phyloP scores from a whole-genome alignment of 2,113 vertebrate species.

The Cromileptes altivelis region DNA sequence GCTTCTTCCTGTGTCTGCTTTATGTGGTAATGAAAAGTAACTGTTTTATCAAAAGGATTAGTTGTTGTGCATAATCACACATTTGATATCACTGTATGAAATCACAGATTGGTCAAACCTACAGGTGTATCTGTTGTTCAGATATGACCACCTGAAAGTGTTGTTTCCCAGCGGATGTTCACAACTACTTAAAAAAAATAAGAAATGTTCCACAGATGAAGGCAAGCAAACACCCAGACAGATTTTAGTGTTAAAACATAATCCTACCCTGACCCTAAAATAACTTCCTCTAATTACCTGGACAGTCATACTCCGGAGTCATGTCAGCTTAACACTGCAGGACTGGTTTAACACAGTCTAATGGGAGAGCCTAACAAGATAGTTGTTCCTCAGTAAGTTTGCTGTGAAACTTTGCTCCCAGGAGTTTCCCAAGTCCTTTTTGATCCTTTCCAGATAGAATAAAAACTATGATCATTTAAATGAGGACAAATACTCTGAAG shows the following conservation, averaged over 20 bases:
- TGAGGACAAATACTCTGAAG: constrained; percentile 20
- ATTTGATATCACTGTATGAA: not conserved
- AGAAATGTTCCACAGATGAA: not conserved
- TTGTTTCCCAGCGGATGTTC: not conserved
- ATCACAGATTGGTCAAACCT: not conserved
- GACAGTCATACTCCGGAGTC: not conserved
- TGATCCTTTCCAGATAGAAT: constrained; percentile 3
- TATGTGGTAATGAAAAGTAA: too few species aligned
- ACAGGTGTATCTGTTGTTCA: not conserved
- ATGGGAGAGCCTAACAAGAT: not conserved
- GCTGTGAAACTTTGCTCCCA: constrained; percentile 9
- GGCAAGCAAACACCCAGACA: not conserved
- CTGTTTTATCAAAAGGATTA: not conserved
- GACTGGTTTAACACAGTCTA: not conserved
- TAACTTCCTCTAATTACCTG: not conserved
- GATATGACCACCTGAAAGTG: not conserved
- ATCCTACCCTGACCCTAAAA: not conserved
- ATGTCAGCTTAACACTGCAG: not conserved
- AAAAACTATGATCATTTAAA: constrained; percentile 20
- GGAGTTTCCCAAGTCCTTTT: constrained; percentile 5
- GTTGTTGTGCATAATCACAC: not conserved
- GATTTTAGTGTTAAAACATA: not conserved
- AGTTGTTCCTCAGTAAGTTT: constrained; percentile 2
- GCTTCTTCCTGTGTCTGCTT: not conserved
- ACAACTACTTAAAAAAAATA: not conserved